These are phyloP conservation scores for Lepisosteus oculatus DNA, from an alignment of 2,113 vertebrate species.

Conservation along the genomic window DNA sequence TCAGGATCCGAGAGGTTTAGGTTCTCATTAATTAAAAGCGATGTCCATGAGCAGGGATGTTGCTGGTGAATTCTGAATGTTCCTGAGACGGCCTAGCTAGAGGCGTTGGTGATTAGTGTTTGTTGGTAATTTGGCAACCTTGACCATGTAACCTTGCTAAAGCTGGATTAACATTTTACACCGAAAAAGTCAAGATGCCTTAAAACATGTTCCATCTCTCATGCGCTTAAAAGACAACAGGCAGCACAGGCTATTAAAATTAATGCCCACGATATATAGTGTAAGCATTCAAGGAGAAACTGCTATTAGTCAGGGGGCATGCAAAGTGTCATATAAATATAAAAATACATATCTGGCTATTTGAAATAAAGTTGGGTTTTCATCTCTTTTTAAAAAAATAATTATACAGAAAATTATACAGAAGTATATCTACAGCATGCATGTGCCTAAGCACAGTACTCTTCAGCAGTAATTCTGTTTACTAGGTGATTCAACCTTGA, in stretches of 20 bases:
- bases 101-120: constrained; percentile 61
- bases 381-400: no score
- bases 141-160: constrained; percentile 65
- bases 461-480: no score
- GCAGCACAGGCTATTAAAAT: constrained; percentile 49
- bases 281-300: constrained; percentile 56
- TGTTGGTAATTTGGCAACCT: constrained; percentile 65
- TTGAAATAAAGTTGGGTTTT: no score
- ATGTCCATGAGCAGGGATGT: constrained; percentile 42
- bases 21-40: constrained; percentile 57
- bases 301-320: constrained; percentile 52
- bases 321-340: constrained; percentile 51
- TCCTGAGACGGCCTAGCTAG: constrained; percentile 53
- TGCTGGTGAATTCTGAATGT: constrained; percentile 41
- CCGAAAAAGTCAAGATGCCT: constrained; percentile 56
- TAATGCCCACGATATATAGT: constrained; percentile 37
- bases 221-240: constrained; percentile 47
- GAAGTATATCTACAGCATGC: no score
- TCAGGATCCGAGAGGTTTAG: constrained; percentile 56
- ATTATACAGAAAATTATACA: no score
- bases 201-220: constrained; percentile 62
- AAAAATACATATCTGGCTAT: constrained; percentile 36
- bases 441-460: no score
- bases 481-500: no score
- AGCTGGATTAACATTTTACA: constrained; percentile 63